Base-by-base conservation (phyloP, 2,888 invertebrate species). In the Thymelicus acteon region DNA sequence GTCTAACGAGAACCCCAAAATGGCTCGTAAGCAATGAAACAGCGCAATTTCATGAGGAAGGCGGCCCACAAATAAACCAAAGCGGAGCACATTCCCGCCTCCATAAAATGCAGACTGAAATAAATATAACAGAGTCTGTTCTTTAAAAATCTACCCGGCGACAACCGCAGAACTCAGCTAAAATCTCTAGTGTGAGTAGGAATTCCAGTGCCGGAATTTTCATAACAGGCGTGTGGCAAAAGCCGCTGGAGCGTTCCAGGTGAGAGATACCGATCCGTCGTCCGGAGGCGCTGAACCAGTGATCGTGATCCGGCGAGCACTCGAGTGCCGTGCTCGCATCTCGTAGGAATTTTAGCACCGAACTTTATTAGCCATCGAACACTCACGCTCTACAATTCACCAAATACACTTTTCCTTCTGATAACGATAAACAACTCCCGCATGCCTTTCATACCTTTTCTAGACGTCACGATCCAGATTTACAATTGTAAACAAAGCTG, bases 1-100 rank as follows among this genome's bases (percentile, higher is more conserved):
- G 85, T 83, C 81, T 90, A 88, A 91, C 89, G 87, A 89, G 91
- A 86, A 83, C 86, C 87, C 88, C 88, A 90, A 90, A 92, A 90
- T 85, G 86, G 86, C 88, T 88, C 88, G 87, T 90, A 89, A 90
- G 91, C 91, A 89, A 92, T 90, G 92, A 92, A 92, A 91, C 89
- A 91, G 87, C 87, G 90, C 89, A 90, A 91, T 92, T 91, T 91
- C 91, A 91, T 85, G 89, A 89, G 91, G 86, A 89, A 91, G 88
- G 90, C 87, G 87, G 90, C 87, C 84, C 85, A 84, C 90, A 89
- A 91, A 92, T 92, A 92, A 91, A 92, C 91, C 90, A 91, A 88
- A 90, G 87, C 89, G 87, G 84, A 84, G 87, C 86, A 90, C 90
- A 92, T 92, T 91, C 90, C 91, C 91, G 89, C 90, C 86, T 87